phyloP scores from a whole-genome alignment of 2,113 vertebrate species.

The Trogon surrucura region DNA sequence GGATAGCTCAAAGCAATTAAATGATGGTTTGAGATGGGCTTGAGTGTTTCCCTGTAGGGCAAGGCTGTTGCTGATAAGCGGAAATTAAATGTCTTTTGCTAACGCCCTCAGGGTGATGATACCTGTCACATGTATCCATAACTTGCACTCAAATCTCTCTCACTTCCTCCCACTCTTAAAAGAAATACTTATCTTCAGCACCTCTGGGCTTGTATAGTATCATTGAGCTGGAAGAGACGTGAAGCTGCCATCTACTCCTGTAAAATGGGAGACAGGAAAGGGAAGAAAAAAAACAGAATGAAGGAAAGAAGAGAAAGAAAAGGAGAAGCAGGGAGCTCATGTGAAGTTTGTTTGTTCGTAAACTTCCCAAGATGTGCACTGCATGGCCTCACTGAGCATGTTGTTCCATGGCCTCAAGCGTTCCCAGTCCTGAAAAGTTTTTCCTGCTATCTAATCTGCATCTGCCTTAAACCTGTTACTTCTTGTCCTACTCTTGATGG shows the following conservation, averaged over 20 bases:
- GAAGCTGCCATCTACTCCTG: background rate
- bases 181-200: background rate
- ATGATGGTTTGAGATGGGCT: background rate
- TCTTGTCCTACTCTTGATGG: background rate
- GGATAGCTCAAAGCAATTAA: conserved; percentile 6
- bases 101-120: background rate
- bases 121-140: background rate
- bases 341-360: background rate
- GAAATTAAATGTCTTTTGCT: conserved; percentile 56
- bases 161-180: background rate
- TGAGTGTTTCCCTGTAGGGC: background rate
- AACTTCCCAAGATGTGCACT: background rate
- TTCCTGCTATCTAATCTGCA: background rate
- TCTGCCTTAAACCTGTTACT: background rate
- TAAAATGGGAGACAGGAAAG: background rate
- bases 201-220: background rate
- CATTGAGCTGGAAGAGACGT: background rate
- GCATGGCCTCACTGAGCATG: background rate
- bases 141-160: conserved; percentile 2
- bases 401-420: background rate
- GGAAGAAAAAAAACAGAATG: background rate
- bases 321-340: background rate
- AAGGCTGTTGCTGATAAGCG: conserved; percentile 26
- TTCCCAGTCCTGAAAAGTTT: background rate
- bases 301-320: background rate